Evolutionary conservation across 2,888 invertebrate species (phyloP).

Genomic region (Stenoptilia bipunctidactyla): DNA sequence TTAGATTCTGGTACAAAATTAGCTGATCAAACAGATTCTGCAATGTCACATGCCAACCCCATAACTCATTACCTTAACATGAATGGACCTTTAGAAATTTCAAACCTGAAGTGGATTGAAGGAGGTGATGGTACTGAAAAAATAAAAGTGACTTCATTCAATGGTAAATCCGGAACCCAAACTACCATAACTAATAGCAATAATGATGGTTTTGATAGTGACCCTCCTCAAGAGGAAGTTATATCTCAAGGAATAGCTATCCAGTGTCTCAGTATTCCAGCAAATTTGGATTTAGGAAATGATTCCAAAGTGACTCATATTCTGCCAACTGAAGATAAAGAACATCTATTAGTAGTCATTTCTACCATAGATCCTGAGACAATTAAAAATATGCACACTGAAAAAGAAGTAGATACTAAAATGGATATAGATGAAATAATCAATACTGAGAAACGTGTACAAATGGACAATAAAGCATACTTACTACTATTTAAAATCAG

Average conservation of each 20-base stretch:
- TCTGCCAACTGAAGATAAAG: conserved; percentile 77
- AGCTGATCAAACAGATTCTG: conserved; percentile 53
- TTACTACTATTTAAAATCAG: conserved; percentile 51
- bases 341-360: conserved; percentile 75
- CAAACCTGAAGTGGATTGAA: conserved; percentile 59
- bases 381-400: conserved; percentile 39
- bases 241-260: conserved; percentile 62
- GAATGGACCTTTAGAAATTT: conserved; percentile 59
- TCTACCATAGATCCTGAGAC: conserved; percentile 45
- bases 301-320: conserved; percentile 73
- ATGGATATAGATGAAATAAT: conserved; percentile 55
- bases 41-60: conserved; percentile 39
- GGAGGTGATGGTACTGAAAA: conserved; percentile 51
- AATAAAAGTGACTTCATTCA: conserved; percentile 42
- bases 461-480: conserved; percentile 42
- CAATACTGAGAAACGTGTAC: conserved; percentile 32
- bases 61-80: conserved; percentile 54
- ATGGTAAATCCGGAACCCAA: conserved; percentile 46
- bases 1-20: conserved; percentile 55
- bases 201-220: conserved; percentile 64
- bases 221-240: conserved; percentile 50
- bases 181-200: conserved; percentile 45
- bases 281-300: conserved; percentile 51
- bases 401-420: conserved; percentile 46
- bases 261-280: conserved; percentile 70